These are phyloP conservation scores for Xylota sylvarum DNA, from an alignment of 2,888 invertebrate species.

Conservation along the genomic window DNA sequence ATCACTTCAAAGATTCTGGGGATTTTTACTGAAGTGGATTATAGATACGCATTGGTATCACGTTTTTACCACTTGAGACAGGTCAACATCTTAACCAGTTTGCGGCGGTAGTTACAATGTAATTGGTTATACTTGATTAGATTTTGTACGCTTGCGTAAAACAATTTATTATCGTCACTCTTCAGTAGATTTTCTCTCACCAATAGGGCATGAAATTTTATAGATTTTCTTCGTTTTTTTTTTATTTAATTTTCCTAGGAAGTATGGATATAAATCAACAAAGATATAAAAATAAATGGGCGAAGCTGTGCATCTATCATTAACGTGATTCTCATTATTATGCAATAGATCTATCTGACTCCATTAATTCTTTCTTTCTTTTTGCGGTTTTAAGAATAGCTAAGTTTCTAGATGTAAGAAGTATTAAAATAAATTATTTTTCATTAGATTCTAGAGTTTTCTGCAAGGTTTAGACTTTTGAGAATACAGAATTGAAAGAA, in stretches of 20 bases:
- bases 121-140: constrained; percentile 1
- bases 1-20: constrained; percentile 13
- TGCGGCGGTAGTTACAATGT: neutral
- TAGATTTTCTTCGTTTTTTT: neutral
- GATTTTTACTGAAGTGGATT: neutral
- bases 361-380: neutral
- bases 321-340: constrained; percentile 28
- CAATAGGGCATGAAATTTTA: neutral
- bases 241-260: neutral
- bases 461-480: too few species aligned
- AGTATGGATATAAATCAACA: constrained; percentile 29
- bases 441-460: too few species aligned
- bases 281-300: constrained; percentile 24
- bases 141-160: constrained; percentile 3
- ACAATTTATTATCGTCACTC: neutral
- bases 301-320: constrained; percentile 17
- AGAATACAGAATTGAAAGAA: too few species aligned
- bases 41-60: neutral
- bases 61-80: constrained; percentile 5
- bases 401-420: neutral
- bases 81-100: constrained; percentile 20
- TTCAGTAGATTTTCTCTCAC: constrained; percentile 3
- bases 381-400: neutral
- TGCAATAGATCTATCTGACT: neutral
- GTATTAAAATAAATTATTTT: too few species aligned